These are phyloP conservation scores for Passer montanus DNA, from an alignment of 2,113 vertebrate genomes.

Conservation along the genomic window DNA sequence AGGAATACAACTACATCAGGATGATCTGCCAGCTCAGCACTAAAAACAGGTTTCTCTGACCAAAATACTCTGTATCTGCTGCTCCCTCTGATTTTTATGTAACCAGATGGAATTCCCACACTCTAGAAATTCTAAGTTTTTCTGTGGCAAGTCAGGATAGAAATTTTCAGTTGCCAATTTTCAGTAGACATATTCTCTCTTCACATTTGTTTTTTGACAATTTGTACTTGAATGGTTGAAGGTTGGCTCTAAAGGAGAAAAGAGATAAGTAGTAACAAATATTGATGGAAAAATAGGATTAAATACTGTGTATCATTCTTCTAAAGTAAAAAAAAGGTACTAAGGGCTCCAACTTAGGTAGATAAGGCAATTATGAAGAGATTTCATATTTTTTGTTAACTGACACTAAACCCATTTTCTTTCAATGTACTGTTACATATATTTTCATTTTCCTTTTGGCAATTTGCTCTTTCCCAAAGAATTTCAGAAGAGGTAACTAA, in stretches of 20 bases:
- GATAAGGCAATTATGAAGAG: not conserved
- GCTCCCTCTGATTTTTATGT: not conserved
- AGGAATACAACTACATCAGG: not conserved
- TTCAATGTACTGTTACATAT: not conserved
- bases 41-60: not conserved
- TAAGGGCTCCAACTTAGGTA: not conserved
- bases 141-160: not conserved
- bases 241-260: not conserved
- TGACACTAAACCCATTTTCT: not conserved
- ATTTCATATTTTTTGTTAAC: not conserved
- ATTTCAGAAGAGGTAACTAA: not conserved
- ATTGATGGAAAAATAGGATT: not conserved
- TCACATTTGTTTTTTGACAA: rapidly evolving
- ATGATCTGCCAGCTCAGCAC: not conserved
- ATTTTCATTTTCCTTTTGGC: not conserved
- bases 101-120: not conserved
- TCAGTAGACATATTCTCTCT: not conserved
- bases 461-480: not conserved
- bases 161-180: not conserved
- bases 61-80: not conserved
- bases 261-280: not conserved
- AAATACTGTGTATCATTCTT: not conserved
- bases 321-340: not conserved
- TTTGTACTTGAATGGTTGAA: not conserved
- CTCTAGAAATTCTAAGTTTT: not conserved